These are phyloP conservation scores for Leucania comma DNA, from an alignment of 2,888 invertebrate genomes.

Conservation along the genomic window DNA sequence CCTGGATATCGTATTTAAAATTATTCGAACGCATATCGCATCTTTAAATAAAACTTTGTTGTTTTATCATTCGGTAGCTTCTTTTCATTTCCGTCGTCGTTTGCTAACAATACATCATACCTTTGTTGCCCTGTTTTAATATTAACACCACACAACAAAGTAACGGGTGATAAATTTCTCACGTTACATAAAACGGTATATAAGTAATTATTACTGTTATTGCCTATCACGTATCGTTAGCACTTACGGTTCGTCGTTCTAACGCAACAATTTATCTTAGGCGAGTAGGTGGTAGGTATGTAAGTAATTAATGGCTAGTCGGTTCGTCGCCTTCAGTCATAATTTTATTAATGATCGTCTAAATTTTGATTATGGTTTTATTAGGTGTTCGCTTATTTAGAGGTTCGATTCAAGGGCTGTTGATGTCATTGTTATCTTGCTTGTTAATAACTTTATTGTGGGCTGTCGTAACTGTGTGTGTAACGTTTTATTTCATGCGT, in stretches of 20 bases:
- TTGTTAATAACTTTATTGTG: not conserved
- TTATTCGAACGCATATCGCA: no score
- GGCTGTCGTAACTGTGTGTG: not conserved
- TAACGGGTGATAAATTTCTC: slow-evolving; percentile 32
- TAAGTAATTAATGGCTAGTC: slow-evolving; percentile 49
- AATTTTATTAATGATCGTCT: slow-evolving; percentile 54
- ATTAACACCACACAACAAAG: slow-evolving; percentile 3
- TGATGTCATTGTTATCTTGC: no score
- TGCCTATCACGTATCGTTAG: slow-evolving; percentile 16
- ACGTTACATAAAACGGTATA: slow-evolving; percentile 7
- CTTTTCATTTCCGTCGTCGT: not conserved
- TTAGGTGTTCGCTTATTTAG: slow-evolving; percentile 25
- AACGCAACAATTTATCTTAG: slow-evolving; percentile 52
- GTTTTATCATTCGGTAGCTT: not conserved
- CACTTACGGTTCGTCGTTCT: slow-evolving; percentile 16
- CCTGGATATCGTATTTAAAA: no score
- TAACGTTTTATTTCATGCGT: not conserved
- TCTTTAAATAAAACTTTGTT: not conserved
- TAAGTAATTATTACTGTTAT: slow-evolving; percentile 42
- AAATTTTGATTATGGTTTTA: slow-evolving; percentile 38
- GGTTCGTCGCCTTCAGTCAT: slow-evolving; percentile 41
- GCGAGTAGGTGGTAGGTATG: slow-evolving; percentile 11
- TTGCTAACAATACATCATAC: not conserved
- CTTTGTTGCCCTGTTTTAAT: not conserved
- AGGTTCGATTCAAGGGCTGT: not conserved